Percentiles rank a stretch among this genome's conserved stretches.
Evolutionary conservation across 2,888 invertebrate species (phyloP).

Genomic region (Meteorus cinctellus): DNA sequence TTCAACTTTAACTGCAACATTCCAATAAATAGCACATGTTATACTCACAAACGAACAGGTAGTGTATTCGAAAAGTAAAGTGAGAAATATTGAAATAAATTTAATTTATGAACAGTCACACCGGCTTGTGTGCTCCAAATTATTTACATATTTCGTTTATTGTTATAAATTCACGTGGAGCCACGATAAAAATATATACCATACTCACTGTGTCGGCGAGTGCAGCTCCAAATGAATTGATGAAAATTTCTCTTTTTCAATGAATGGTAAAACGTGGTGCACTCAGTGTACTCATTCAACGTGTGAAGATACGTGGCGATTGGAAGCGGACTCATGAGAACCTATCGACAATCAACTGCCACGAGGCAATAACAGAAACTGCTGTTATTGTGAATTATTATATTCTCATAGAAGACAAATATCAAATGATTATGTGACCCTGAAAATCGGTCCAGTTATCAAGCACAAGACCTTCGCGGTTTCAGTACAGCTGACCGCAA

Average conservation of each 20-base stretch:
- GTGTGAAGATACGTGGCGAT: neutral
- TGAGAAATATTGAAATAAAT: neutral
- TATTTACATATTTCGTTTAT: neutral
- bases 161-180: neutral
- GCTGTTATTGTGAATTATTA: neutral
- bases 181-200: neutral
- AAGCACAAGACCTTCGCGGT: neutral
- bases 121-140: neutral
- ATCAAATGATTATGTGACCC: neutral
- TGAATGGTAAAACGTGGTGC: neutral
- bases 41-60: neutral
- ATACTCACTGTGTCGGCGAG: neutral
- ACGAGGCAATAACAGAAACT: neutral
- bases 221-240: neutral
- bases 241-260: constrained; percentile 9
- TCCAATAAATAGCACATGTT: neutral
- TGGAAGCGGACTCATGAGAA: neutral
- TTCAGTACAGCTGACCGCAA: neutral
- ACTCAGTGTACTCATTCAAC: neutral
- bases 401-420: neutral
- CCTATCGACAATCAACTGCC: neutral
- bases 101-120: neutral
- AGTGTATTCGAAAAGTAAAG: neutral
- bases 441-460: neutral
- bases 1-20: neutral